Evolutionary conservation across 1,140 invertebrate species (phyloP).

Genomic region (Drosophila arawakana): DNA sequence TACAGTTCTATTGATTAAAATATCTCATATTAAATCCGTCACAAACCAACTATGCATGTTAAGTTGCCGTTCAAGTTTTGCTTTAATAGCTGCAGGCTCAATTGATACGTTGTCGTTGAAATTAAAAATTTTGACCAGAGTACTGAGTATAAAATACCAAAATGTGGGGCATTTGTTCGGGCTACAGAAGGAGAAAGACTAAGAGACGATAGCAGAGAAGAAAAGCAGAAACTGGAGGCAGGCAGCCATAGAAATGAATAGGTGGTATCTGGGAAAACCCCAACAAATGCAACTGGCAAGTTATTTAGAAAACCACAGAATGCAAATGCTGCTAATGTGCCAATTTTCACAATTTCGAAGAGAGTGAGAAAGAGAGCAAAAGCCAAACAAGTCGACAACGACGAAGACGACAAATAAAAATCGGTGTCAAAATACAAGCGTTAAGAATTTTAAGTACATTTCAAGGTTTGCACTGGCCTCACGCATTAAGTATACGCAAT

Average conservation of each 20-base stretch:
- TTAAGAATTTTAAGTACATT: conserved; percentile 74
- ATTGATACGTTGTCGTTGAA: not conserved
- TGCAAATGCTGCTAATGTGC: conserved; percentile 63
- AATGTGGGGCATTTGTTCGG: conserved; percentile 57
- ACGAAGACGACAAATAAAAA: conserved; percentile 71
- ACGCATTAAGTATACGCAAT: conserved; percentile 40
- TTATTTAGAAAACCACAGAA: conserved; percentile 77
- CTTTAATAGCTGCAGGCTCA: conserved; percentile 2
- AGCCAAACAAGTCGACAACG: conserved; percentile 38
- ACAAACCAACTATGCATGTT: not conserved
- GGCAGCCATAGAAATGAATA: conserved; percentile 70
- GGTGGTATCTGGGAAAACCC: conserved; percentile 57
- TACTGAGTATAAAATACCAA: conserved; percentile 37
- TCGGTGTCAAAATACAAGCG: conserved; percentile 73
- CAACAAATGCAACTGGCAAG: conserved; percentile 66
- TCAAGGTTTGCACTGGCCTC: conserved; percentile 56
- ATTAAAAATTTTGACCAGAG: conserved; percentile 20
- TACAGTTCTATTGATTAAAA: conserved; percentile 1
- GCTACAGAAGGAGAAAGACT: not conserved
- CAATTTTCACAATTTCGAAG: conserved; percentile 49
- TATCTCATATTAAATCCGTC: not conserved
- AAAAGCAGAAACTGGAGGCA: not conserved
- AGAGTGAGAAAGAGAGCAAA: conserved; percentile 11
- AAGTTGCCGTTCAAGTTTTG: not conserved
- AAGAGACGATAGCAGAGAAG: not conserved